Evolutionary conservation across 2,888 invertebrate species (phyloP), one percentile per base, ranked within the genome.

Genomic region (Masnerella sp.): DNA sequence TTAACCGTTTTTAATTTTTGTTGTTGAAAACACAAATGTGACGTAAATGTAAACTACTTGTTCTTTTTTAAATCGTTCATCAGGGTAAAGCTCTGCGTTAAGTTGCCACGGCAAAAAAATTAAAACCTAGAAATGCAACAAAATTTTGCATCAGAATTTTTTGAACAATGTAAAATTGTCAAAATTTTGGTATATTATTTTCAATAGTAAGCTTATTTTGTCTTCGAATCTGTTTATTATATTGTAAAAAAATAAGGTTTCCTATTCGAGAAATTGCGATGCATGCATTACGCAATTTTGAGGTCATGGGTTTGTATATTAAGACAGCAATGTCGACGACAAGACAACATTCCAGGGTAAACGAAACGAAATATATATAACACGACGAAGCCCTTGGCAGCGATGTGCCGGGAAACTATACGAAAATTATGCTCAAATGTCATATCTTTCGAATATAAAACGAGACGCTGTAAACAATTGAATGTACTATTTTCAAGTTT

Each of bases 281-380:
- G 32, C 56, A 38, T n/a, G 14, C 56, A 5, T 67, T 67, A 67
- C 17, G 36, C 51, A 51, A 54, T 43, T 68, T 59, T 59, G 51
- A 59, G 58, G 52, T 59, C 68, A 59, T 52, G 56, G 45, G 30
- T 68, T 68, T 58, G 52, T 68, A 68, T 34, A 59, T 59, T 59
- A 56, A 30, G 43, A 67, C 43, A 36, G 52, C 43, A 59, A 51
- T 68, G 68, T 68, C 59, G 45, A 59, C 56, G 49, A 65, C 18
- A 42, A 68, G 52, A 62, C 62, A 62, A 67, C 51, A 75, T 69
- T 68, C 51, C 62, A 75, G 69, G 54, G 58, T 71, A 68, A 62
- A 68, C 43, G 61, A 62, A 67, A 58, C 42, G 56, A 58, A 65
- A 58, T 58, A 74, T 30, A n/a, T n/a, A 61, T 40, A 61, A 69